Evolutionary conservation across 2,797 vertebrate genomes (phyloP).

Genomic region (Vireo griseus): DNA sequence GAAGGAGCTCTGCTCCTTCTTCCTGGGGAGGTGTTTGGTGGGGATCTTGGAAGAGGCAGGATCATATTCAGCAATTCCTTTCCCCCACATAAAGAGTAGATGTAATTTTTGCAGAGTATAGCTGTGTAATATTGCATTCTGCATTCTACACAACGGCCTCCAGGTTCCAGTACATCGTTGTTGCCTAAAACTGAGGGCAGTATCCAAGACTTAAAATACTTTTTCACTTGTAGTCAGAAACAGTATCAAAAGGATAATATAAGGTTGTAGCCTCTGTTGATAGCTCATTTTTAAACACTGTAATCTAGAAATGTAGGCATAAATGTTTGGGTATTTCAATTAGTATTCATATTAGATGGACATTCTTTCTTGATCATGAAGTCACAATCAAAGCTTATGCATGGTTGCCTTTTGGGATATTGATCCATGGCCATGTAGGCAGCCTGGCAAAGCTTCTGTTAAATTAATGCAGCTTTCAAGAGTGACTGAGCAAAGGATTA

Average conservation of each 20-base stretch:
- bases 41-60: neutral
- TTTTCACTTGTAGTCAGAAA: neutral
- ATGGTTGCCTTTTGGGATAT: slow-evolving; percentile 43
- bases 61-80: neutral
- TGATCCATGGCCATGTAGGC: slow-evolving; percentile 41
- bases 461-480: slow-evolving; percentile 65
- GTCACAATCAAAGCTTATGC: slow-evolving; percentile 47
- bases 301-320: neutral
- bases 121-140: neutral
- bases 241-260: neutral
- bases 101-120: neutral
- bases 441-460: slow-evolving; percentile 54
- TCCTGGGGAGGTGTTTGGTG: neutral
- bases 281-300: neutral
- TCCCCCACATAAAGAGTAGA: neutral
- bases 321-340: slow-evolving; percentile 5
- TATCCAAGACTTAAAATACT: neutral
- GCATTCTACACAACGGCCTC: neutral
- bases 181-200: neutral
- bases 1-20: neutral
- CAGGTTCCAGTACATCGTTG: neutral
- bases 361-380: slow-evolving; percentile 48
- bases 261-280: neutral
- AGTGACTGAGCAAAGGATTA: slow-evolving; percentile 58
- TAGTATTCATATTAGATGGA: slow-evolving; percentile 12